These are phyloP conservation scores for Phymorhynchus buccinoides DNA, from an alignment of 1,140 invertebrate species.

Conservation along the genomic window DNA sequence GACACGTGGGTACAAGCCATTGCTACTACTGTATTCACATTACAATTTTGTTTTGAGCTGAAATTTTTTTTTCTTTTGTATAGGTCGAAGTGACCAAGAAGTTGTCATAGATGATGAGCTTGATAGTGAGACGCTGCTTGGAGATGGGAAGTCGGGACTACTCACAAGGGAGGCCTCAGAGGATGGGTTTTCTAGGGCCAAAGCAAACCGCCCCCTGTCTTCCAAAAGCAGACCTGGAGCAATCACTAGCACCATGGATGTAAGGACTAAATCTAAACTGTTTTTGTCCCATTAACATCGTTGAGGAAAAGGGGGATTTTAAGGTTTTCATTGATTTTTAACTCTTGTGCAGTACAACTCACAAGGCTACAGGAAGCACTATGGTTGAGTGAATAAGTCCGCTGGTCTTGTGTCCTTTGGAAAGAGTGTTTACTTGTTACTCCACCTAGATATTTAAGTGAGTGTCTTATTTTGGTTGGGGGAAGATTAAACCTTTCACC, in stretches of 20 bases:
- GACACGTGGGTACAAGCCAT: no score
- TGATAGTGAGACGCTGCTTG: constrained; percentile 64
- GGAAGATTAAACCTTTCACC: no score
- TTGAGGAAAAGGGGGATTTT: no score
- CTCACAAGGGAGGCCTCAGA: constrained; percentile 39
- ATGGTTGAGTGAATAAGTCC: no score
- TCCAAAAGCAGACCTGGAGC: constrained; percentile 55
- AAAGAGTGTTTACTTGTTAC: no score
- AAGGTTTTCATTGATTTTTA: no score
- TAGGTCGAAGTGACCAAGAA: constrained; percentile 49
- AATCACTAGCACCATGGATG: constrained; percentile 61
- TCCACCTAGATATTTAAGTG: no score
- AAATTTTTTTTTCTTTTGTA: background rate
- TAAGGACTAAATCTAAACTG: constrained; percentile 28
- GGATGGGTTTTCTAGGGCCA: constrained; percentile 22
- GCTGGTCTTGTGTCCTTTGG: no score
- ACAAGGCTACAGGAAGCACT: no score
- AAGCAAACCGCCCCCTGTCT: constrained; percentile 36
- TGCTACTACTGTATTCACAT: background rate
- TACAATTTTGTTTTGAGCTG: background rate
- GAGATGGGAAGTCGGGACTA: constrained; percentile 61
- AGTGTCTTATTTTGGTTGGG: no score
- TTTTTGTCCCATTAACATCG: no score
- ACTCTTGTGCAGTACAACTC: no score
- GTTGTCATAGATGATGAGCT: constrained; percentile 64